Base-by-base conservation (phyloP, 2,888 invertebrate genomes). In the Frankliniella fusca region DNA sequence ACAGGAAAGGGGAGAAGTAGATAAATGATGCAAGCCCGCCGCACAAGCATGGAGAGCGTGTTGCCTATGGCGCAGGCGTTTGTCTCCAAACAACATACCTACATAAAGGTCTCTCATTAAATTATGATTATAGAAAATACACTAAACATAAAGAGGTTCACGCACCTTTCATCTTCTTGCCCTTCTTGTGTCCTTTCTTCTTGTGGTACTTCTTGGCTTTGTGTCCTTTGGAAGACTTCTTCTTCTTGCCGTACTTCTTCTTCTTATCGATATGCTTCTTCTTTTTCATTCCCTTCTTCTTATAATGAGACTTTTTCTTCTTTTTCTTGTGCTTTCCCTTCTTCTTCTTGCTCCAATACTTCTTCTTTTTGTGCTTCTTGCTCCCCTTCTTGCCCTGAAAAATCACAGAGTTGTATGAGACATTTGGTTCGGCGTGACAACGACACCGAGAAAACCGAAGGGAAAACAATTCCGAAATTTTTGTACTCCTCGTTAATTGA, bases 201-300 rank as follows among this genome's bases (percentile, higher is more conserved):
- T 80, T 80, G 49, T 80, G 48, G 49, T 80, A 50, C 38, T 80
- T 80, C 38, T 80, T 80, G 49, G 48, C 50, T 23, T 80, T 80
- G 49, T 80, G 48, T 2, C 50, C 50, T 48, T 80, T 80, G 49
- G 48, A 50, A 1, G 48, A 50, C 38, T 80, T 80, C 80, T 80
- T 80, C 48, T 80, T 80, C 38, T 80, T 80, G n/a, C 50, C 50
- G 49, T 80, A 50, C 80, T 80, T 80, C 80, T 80, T 80, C 80
- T 80, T 80, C 80, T 80, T 80, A 23, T 80, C 50, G 38, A 50
- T 80, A 23, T 80, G 48, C 80, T 80, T 80, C 80, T 80, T 80
- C 15, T 15, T 80, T 48, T 80, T 80, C 80, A 38, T 80, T 15
- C 50, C 50, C 15, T 80, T 80, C 38, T 80, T 80, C n/a, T 12